phyloP scores from a whole-genome alignment of 1,140 invertebrate species.

The Cherax quadricarinatus region DNA sequence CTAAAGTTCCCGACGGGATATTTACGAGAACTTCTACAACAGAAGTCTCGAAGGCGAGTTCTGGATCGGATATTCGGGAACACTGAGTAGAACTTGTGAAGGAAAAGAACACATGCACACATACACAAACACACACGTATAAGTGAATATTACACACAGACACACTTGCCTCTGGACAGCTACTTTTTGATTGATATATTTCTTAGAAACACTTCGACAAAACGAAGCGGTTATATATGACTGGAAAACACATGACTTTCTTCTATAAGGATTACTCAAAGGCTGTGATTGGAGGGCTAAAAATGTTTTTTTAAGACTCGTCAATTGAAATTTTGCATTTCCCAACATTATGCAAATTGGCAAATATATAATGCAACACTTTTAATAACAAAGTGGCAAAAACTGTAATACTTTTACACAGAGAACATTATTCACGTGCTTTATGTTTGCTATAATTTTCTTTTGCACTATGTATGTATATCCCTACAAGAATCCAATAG shows the following conservation, averaged over 20 bases:
- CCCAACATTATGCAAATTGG: not conserved
- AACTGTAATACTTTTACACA: not conserved
- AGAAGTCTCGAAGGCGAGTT: slow-evolving; percentile 15
- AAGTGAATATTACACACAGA: slow-evolving; percentile 22
- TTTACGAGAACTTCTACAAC: not conserved
- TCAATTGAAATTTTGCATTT: not conserved
- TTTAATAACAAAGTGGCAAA: not conserved
- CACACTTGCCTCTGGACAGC: slow-evolving; percentile 49
- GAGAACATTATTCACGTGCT: no score
- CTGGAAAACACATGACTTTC: slow-evolving; percentile 8
- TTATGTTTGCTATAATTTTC: not conserved
- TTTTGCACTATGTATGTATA: not conserved
- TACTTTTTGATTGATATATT: slow-evolving; percentile 54
- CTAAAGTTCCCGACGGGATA: not conserved
- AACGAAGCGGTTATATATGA: not conserved
- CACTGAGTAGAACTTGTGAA: slow-evolving; percentile 34
- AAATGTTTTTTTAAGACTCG: slow-evolving; percentile 19
- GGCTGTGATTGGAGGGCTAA: slow-evolving; percentile 50
- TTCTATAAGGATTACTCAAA: slow-evolving; percentile 15
- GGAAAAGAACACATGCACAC: slow-evolving; percentile 7
- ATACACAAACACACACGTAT: not conserved
- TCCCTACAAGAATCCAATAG: not conserved
- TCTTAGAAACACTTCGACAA: not conserved
- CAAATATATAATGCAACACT: not conserved
- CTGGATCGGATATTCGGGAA: slow-evolving; percentile 60